Evolutionary conservation across 2,113 vertebrate species (phyloP).

Genomic region (Arvicanthis niloticus): DNA sequence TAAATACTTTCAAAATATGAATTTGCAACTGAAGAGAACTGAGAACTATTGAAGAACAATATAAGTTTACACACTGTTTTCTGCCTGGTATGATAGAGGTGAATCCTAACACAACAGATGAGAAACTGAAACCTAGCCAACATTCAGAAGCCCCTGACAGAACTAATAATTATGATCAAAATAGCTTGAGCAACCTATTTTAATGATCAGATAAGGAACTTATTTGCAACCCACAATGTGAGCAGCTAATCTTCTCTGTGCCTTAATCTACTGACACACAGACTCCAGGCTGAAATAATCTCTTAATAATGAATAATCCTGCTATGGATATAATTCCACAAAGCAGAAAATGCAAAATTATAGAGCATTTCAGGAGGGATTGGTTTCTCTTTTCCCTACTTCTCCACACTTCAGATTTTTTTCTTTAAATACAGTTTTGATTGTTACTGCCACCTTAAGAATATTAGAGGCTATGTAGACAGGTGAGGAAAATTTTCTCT

Average conservation of each 20-base stretch:
- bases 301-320: slow-evolving; percentile 88
- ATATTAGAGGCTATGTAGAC: neutral
- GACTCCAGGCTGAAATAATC: slow-evolving; percentile 84
- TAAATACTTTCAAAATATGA: slow-evolving; percentile 27
- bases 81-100: slow-evolving; percentile 69
- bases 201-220: slow-evolving; percentile 87
- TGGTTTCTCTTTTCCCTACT: slow-evolving; percentile 35
- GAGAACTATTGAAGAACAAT: neutral
- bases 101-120: slow-evolving; percentile 72
- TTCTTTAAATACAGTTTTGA: slow-evolving; percentile 64
- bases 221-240: slow-evolving; percentile 78
- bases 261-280: slow-evolving; percentile 86
- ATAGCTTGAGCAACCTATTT: slow-evolving; percentile 79
- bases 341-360: slow-evolving; percentile 86
- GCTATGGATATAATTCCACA: slow-evolving; percentile 80
- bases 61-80: slow-evolving; percentile 12
- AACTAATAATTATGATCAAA: slow-evolving; percentile 87
- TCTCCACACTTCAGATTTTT: slow-evolving; percentile 13
- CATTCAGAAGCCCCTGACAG: slow-evolving; percentile 73
- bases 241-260: slow-evolving; percentile 84
- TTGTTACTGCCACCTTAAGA: slow-evolving; percentile 80
- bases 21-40: neutral
- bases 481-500: neutral
- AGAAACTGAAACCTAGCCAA: slow-evolving; percentile 60
- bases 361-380: slow-evolving; percentile 72